Evolutionary conservation across 2,888 invertebrate genomes (phyloP), one percentile per base, ranked within the genome.

Genomic region (Drosophila suboccidentalis): DNA sequence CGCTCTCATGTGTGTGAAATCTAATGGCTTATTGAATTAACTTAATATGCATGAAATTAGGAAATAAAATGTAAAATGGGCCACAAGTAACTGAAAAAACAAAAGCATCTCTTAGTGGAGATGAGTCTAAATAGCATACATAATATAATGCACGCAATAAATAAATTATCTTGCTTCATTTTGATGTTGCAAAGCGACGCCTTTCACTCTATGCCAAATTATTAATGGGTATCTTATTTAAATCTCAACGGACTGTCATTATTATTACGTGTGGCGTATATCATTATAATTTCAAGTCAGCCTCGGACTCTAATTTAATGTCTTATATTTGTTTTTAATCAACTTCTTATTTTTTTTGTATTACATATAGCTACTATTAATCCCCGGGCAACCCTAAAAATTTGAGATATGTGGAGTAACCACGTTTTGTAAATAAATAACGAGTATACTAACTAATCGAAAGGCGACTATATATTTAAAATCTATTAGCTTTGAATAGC

Each of bases 191-290:
- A 58, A 46, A 50, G 50, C 65, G 61, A 65, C 74, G 75, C 75
- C 75, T 75, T 75, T 75, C 63, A 75, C 71, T 61, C 15, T 50
- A 29, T 49, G 59, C 26, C 61, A 54, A 69, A 65, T 57, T 51
- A 66, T 65, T 57, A 75, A 70, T 75, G 74, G 74, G 29, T n/a
- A 19, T 41, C 59, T 65, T 55, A 65, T 69, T 75, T 73, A 59
- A 62, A 68, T 50, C 54, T 34, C 36, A 54, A 44, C 47, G 38
- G 19, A 44, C 63, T 57, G 50, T 13, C 34, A 39, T 51, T 51
- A 46, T 51, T 17, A 50, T 51, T 57, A 44, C 53, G 17, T 66
- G 34, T 19, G 17, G 38, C 17, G 53, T 65, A 41, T 47, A 53
- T 54, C 54, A 62, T 55, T 55, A 36, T 29, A 36, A 53, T 53